A percentile compares a stretch with the other conserved stretches of the same genome.
These are phyloP conservation scores for Lucinisca nassula DNA, from an alignment of 2,888 invertebrate genomes.

Conservation along the genomic window DNA sequence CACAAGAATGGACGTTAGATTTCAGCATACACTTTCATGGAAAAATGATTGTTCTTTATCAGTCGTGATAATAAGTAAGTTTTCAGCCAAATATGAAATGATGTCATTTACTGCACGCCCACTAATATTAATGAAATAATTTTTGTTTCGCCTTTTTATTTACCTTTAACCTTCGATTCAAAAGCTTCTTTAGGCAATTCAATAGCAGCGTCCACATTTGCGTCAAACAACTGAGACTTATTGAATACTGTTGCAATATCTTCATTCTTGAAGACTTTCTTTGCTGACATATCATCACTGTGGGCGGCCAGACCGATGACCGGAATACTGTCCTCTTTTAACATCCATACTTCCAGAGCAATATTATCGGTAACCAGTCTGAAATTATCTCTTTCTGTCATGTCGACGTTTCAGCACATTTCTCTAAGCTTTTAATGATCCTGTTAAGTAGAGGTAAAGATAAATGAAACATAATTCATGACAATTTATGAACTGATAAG, in stretches of 20 bases:
- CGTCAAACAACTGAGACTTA: slow-evolving; percentile 68
- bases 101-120: too few species aligned
- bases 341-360: slow-evolving; percentile 80
- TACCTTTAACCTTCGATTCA: slow-evolving; percentile 66
- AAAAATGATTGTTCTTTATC: too few species aligned
- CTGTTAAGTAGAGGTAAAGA: slow-evolving; percentile 57
- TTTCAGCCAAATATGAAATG: too few species aligned
- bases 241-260: slow-evolving; percentile 72
- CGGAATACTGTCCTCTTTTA: slow-evolving; percentile 65
- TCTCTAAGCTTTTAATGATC: slow-evolving; percentile 78
- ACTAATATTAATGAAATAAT: too few species aligned
- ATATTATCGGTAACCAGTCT: slow-evolving; percentile 79
- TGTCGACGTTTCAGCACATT: slow-evolving; percentile 73
- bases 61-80: too few species aligned
- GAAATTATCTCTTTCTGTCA: slow-evolving; percentile 66
- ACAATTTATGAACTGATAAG: too few species aligned
- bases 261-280: slow-evolving; percentile 56
- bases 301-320: slow-evolving; percentile 82
- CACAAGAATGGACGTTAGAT: too few species aligned
- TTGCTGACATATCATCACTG: slow-evolving; percentile 14
- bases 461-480: too few species aligned
- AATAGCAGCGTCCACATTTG: slow-evolving; percentile 80
- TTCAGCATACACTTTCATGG: too few species aligned
- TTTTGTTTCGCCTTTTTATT: too few species aligned
- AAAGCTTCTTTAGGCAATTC: slow-evolving; percentile 79